Conservation (phyloP, 2,797 vertebrate genomes). For the Acipenser transmontanus region DNA sequence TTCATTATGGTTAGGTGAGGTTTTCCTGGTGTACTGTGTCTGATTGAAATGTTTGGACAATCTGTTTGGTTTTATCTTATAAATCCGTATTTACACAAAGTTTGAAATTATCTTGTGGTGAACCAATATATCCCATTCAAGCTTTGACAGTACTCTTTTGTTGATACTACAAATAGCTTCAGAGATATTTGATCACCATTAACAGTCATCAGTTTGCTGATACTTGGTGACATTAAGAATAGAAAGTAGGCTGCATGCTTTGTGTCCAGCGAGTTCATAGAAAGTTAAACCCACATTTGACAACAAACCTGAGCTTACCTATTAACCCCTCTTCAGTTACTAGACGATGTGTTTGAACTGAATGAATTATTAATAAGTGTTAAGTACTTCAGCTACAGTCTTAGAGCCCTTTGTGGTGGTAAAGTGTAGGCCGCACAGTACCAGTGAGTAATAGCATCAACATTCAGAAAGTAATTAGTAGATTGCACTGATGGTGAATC, state of each 20-base stretch:
- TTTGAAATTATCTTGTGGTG: slow-evolving; percentile 58
- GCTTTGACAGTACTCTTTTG: slow-evolving; percentile 72
- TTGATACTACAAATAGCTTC: slow-evolving; percentile 70
- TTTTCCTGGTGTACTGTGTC: background rate
- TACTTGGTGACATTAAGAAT: slow-evolving; percentile 69
- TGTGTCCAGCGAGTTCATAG: slow-evolving; percentile 75
- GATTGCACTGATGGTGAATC: slow-evolving; percentile 10
- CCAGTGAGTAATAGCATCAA: slow-evolving; percentile 46
- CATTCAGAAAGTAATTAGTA: slow-evolving; percentile 18
- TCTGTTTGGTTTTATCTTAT: background rate
- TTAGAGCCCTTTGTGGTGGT: slow-evolving; percentile 67
- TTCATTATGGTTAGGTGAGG: background rate
- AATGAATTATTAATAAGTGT: slow-evolving; percentile 89
- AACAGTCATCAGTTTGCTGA: slow-evolving; percentile 65
- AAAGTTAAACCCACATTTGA: slow-evolving; percentile 80
- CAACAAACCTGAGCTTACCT: slow-evolving; percentile 68
- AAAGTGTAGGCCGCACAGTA: slow-evolving; percentile 43
- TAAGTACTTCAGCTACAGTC: slow-evolving; percentile 75
- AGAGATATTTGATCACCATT: slow-evolving; percentile 78
- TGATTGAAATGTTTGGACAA: no score
- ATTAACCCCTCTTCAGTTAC: slow-evolving; percentile 79
- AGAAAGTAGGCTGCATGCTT: slow-evolving; percentile 68
- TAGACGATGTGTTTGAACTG: slow-evolving; percentile 70
- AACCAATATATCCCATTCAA: slow-evolving; percentile 67
- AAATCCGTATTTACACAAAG: slow-evolving; percentile 40